Percentiles rank a stretch among this genome's conserved stretches.
phyloP scores from a whole-genome alignment of 2,797 vertebrate genomes.

The Lagodon rhomboides region DNA sequence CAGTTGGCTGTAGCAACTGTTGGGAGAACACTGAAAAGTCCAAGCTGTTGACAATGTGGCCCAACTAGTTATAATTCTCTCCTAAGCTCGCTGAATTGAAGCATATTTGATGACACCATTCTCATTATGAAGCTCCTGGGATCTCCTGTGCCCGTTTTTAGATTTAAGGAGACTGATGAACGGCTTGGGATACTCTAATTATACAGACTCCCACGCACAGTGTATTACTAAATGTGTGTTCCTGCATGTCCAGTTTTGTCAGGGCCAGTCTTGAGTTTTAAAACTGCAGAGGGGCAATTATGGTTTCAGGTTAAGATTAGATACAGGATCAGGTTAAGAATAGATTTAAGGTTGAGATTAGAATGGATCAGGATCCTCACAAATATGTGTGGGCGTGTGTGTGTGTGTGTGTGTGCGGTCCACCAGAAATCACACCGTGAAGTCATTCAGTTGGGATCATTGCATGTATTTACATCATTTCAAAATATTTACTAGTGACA shows the following conservation, averaged over 20 bases:
- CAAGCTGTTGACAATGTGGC: constrained; percentile 17
- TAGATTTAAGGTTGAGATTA: constrained; percentile 9
- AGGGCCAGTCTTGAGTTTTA: constrained; percentile 13
- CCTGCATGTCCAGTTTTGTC: constrained; percentile 24
- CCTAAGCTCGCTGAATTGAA: constrained; percentile 16
- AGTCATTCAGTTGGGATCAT: constrained; percentile 19
- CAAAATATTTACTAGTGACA: constrained; percentile 35
- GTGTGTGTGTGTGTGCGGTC: not conserved
- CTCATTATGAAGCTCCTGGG: constrained; percentile 50
- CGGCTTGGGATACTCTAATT: constrained; percentile 60
- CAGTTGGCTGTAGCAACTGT: not conserved
- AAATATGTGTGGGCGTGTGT: not conserved
- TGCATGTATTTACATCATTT: constrained; percentile 56
- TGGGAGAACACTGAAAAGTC: not conserved
- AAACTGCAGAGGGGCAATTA: constrained; percentile 38
- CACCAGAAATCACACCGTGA: constrained; percentile 46
- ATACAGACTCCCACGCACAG: constrained; percentile 45
- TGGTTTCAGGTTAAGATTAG: constrained; percentile 30
- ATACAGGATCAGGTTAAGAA: constrained; percentile 28
- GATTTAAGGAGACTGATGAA: constrained; percentile 50
- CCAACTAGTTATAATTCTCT: constrained; percentile 34
- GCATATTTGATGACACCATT: constrained; percentile 50
- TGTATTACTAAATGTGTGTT: constrained; percentile 2
- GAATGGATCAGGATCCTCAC: not conserved
- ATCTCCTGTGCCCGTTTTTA: constrained; percentile 60